Evolutionary conservation across 92 coral and sea anemone genomes (phyloP), one percentile per base, ranked within the genome.

Genomic region (Phenganax subtilis): DNA sequence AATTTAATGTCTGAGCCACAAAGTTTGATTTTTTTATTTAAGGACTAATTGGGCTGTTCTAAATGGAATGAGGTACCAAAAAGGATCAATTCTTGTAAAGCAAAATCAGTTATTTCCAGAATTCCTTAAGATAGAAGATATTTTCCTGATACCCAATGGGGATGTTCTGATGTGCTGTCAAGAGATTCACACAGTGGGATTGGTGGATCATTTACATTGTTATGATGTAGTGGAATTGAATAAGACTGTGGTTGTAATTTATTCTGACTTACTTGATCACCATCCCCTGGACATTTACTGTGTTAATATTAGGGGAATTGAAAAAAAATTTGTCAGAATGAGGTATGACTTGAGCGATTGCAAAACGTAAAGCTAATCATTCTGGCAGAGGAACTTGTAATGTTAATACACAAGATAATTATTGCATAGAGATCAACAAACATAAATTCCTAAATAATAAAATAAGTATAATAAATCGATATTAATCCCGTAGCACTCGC

Each of bases 251-350:
- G 27, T 64, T 7, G 63, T 76, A 29, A 47, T 6, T 37, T 80
- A 80, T 80, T 27, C 30, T 61, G 3, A 64, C 6, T 76, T 80
- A 6, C 59, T 62, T 10, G 83, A 80, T 29, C 71, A 64, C 52
- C 83, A 64, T 64, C 76, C 83, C 9, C 3, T 80, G 57, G 83
- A 80, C 58, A 80, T 53, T n/a, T 80, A 80, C 71, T 31, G 55
- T 7, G 10, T 80, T 7, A 80, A n/a, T 12, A 9, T 63, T 61
- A 30, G 44, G 30, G 79, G 76, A 9, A 62, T 28, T 9, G 4
- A 7, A 7, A 79, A 51, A 61, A 57, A 62, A 54, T 79, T 60
- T 80, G 83, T 80, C 27, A 30, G 79, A 17, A 57, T 79, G 83
- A 12, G 55, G n/a, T 80, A 64, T 63, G 74, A 80, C 27, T 44